Conservation (phyloP, 2,888 invertebrate species). For the Tetramorium bicarinatum region DNA sequence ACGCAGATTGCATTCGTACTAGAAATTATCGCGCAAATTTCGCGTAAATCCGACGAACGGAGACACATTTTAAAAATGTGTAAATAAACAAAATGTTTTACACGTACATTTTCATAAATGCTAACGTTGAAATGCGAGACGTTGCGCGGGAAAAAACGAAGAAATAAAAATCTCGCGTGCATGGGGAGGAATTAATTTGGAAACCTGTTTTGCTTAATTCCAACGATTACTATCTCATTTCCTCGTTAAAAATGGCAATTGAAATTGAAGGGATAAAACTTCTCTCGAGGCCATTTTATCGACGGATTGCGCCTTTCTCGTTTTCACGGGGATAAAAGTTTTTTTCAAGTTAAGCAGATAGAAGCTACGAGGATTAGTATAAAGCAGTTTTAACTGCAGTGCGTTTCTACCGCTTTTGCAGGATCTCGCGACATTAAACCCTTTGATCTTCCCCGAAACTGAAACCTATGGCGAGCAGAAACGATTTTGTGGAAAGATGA, state of each 20-base stretch:
- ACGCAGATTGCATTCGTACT: background rate
- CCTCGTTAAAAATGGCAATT: background rate
- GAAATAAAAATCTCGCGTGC: background rate
- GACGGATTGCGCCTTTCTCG: background rate
- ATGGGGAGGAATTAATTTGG: background rate
- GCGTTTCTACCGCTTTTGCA: slow-evolving; percentile 45
- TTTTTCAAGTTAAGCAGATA: slow-evolving; percentile 32
- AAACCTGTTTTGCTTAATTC: background rate
- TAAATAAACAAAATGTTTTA: slow-evolving; percentile 1
- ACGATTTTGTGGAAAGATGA: slow-evolving; percentile 49
- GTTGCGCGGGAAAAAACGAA: background rate
- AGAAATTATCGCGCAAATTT: background rate
- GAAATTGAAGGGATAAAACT: background rate
- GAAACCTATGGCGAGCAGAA: slow-evolving; percentile 43
- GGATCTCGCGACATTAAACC: slow-evolving; percentile 55
- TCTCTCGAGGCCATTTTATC: background rate
- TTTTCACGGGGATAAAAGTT: slow-evolving; percentile 16
- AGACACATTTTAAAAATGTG: background rate
- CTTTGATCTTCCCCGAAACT: slow-evolving; percentile 52
- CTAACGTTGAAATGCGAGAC: background rate
- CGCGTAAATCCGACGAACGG: background rate
- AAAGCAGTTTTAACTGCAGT: slow-evolving; percentile 12
- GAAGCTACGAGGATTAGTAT: slow-evolving; percentile 50
- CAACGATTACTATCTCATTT: background rate
- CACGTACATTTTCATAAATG: background rate